These are phyloP conservation scores for Ellobius talpinus DNA, from an alignment of 2,113 vertebrate genomes.

Conservation along the genomic window DNA sequence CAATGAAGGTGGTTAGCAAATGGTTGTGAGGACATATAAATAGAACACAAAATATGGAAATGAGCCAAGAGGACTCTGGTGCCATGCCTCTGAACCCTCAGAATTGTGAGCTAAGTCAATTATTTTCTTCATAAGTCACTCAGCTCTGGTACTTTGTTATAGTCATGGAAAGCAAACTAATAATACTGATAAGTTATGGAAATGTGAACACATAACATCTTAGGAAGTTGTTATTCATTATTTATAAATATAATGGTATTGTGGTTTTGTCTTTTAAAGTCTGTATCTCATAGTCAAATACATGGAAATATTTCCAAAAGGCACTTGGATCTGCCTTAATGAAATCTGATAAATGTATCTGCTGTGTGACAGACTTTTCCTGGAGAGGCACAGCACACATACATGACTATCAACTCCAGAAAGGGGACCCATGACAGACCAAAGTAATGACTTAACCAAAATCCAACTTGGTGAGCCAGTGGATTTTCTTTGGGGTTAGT, in stretches of 20 bases:
- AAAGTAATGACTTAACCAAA: neutral
- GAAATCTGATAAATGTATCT: neutral
- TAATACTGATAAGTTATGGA: neutral
- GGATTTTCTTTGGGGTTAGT: neutral
- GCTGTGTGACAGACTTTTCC: neutral
- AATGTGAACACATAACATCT: neutral
- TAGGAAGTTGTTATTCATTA: neutral
- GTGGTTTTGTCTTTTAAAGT: neutral
- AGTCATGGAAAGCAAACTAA: neutral
- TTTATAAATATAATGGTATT: neutral
- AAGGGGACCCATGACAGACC: neutral
- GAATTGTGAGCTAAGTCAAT: neutral
- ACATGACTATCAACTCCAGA: neutral
- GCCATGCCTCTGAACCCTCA: too few relatives aligned
- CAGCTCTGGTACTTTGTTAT: neutral
- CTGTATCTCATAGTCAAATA: neutral
- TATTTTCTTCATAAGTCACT: neutral
- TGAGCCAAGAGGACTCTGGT: too few relatives aligned
- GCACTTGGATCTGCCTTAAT: neutral
- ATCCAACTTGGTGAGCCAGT: neutral
- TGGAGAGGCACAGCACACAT: neutral
- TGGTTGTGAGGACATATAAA: neutral
- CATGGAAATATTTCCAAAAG: neutral
- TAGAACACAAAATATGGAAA: neutral
- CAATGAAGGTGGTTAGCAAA: conserved; percentile 8